These are phyloP conservation scores for Strix uralensis DNA, from an alignment of 2,113 vertebrate species.

Conservation along the genomic window DNA sequence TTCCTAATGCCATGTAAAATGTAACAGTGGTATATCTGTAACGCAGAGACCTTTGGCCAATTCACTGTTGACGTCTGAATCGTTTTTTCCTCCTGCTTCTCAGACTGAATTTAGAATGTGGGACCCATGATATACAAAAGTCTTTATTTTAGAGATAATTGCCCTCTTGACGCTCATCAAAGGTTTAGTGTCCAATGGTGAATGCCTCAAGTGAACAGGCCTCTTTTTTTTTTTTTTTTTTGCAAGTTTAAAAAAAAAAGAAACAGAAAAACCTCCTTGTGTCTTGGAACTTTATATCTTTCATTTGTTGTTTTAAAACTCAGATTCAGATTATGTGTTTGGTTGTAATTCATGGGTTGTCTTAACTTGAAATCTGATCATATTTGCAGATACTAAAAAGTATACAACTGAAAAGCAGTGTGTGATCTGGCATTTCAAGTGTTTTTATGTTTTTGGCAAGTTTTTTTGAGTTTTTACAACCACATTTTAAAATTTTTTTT, in stretches of 20 bases:
- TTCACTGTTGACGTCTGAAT: constrained; percentile 48
- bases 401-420: neutral
- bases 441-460: neutral
- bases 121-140: constrained; percentile 57
- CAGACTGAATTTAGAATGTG: constrained; percentile 59
- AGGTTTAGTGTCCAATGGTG: constrained; percentile 50
- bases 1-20: constrained; percentile 61
- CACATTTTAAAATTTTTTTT: neutral
- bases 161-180: constrained; percentile 53
- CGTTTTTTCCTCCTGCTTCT: constrained; percentile 49
- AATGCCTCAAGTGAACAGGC: neutral
- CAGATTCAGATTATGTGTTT: neutral
- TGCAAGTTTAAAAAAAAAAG: neutral
- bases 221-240: neutral
- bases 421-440: neutral
- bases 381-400: neutral
- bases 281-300: constrained; percentile 2
- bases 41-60: constrained; percentile 30
- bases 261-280: neutral
- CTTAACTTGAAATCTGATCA: neutral
- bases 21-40: constrained; percentile 67
- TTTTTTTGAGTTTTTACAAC: neutral
- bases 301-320: neutral
- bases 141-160: constrained; percentile 66
- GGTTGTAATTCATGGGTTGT: neutral